Evolutionary conservation across 2,888 invertebrate species (phyloP).

Genomic region (Hydropsyche betteni): DNA sequence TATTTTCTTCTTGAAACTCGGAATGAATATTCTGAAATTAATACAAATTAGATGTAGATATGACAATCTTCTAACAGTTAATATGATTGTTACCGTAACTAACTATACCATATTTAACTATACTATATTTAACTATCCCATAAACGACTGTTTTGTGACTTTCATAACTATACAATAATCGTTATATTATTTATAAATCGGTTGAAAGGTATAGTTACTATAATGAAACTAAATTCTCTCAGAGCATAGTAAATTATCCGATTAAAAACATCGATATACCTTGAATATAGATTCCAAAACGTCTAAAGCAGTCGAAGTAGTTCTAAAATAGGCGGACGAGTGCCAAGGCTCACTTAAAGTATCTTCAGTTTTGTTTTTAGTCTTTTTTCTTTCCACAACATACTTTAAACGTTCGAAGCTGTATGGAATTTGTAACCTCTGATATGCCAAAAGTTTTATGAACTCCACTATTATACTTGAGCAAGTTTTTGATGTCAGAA

Average conservation of each 20-base stretch:
- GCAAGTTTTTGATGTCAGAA: constrained; percentile 67
- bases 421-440: constrained; percentile 67
- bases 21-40: constrained; percentile 58
- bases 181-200: no score
- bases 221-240: no score
- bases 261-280: constrained; percentile 54
- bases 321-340: constrained; percentile 61
- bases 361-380: constrained; percentile 52
- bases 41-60: not conserved
- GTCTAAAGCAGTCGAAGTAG: constrained; percentile 60
- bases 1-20: constrained; percentile 60
- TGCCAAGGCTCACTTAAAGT: constrained; percentile 58
- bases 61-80: no score
- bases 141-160: no score
- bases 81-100: no score
- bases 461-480: constrained; percentile 67
- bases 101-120: no score
- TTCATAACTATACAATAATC: no score
- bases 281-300: constrained; percentile 63
- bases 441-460: constrained; percentile 67
- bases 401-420: constrained; percentile 64
- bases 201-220: no score
- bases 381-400: constrained; percentile 56
- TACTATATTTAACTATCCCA: no score
- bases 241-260: no score